Percentiles rank a stretch among this genome's conserved stretches.
Conservation (phyloP, 2,888 invertebrate species). For the Lordiphosa fenestrarum region DNA sequence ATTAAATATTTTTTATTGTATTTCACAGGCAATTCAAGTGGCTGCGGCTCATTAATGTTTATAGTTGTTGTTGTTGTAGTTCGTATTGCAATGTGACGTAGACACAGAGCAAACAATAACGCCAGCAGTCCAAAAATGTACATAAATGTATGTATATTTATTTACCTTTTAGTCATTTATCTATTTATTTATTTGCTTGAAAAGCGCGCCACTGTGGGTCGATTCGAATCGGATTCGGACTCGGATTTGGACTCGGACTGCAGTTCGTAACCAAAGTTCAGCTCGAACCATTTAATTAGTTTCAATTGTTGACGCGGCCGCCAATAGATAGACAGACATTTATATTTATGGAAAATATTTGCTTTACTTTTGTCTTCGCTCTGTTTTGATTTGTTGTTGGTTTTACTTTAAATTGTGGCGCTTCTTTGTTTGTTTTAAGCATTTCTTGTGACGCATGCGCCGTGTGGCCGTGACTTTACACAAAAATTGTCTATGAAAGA, state of each 20-base stretch:
- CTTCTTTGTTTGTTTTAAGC: constrained; percentile 56
- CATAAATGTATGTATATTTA: constrained; percentile 52
- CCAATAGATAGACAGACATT: constrained; percentile 32
- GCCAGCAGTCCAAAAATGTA: constrained; percentile 53
- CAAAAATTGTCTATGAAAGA: constrained; percentile 41
- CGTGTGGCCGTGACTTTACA: constrained; percentile 53
- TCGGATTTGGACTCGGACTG: constrained; percentile 1
- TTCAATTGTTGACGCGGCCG: constrained; percentile 44
- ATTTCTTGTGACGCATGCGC: constrained; percentile 63
- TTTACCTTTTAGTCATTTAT: constrained; percentile 75
- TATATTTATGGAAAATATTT: constrained; percentile 57
- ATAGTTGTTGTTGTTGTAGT: constrained; percentile 12
- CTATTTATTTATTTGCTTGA: constrained; percentile 72
- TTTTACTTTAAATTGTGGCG: constrained; percentile 61
- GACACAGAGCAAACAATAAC: constrained; percentile 56
- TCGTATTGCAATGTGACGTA: constrained; percentile 39
- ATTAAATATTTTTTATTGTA: constrained; percentile 65
- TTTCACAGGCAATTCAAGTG: constrained; percentile 55
- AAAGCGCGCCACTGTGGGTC: constrained; percentile 64
- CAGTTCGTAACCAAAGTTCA: constrained; percentile 39
- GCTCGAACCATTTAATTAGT: constrained; percentile 61
- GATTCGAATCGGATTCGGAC: constrained; percentile 11
- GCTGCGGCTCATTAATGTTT: constrained; percentile 54
- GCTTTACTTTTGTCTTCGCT: constrained; percentile 33
- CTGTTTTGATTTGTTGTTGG: constrained; percentile 48